phyloP scores from a whole-genome alignment of 2,888 invertebrate genomes.

The Gasteruption jaculator region DNA sequence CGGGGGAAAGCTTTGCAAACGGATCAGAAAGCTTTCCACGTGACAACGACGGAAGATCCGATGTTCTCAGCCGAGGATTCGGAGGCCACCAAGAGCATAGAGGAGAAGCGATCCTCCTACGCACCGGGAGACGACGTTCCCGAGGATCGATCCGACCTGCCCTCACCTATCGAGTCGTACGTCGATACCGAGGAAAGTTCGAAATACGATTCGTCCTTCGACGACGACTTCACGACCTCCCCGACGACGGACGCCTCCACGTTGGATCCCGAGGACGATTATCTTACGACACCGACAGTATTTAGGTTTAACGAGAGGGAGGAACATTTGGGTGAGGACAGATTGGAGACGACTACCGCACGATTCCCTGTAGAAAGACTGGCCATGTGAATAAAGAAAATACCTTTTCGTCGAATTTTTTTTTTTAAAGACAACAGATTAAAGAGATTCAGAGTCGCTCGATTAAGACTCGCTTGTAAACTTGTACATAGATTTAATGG shows the following conservation, averaged over 20 bases:
- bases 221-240: conserved; percentile 47
- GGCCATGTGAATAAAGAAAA: conserved; percentile 27
- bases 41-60: too few species aligned
- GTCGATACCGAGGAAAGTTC: conserved; percentile 56
- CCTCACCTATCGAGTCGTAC: conserved; percentile 33
- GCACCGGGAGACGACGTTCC: conserved; percentile 1
- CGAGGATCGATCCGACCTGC: conserved; percentile 1
- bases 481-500: too few species aligned
- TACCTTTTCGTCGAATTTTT: conserved; percentile 11
- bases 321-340: too few species aligned
- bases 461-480: too few species aligned
- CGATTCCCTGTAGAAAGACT: conserved; percentile 27
- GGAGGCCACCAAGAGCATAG: not conserved
- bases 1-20: conserved; percentile 8
- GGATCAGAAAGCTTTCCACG: too few species aligned
- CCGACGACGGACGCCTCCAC: conserved; percentile 48
- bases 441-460: too few species aligned
- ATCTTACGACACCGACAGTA: conserved; percentile 52
- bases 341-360: conserved; percentile 23
- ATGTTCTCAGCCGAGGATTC: not conserved
- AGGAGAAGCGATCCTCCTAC: too few species aligned
- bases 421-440: too few species aligned
- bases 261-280: conserved; percentile 58
- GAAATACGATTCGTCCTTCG: conserved; percentile 49
- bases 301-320: conserved; percentile 40